phyloP scores from a whole-genome alignment of 2,888 invertebrate genomes.

The Sinelater perroti region DNA sequence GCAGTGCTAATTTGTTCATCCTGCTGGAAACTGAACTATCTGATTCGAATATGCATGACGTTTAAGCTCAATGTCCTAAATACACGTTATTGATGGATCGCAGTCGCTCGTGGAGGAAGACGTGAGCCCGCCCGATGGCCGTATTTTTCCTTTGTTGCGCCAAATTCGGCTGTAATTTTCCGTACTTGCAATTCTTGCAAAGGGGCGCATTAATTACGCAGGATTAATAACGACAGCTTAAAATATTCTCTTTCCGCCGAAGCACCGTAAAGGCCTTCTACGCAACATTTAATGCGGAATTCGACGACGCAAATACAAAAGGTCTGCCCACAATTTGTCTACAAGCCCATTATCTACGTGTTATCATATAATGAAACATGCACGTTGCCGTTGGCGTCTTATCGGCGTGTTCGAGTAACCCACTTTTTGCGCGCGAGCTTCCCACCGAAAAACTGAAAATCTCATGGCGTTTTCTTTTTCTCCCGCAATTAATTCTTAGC shows the following conservation, averaged over 20 bases:
- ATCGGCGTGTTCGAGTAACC: conserved; percentile 19
- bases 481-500: conserved; percentile 38
- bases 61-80: no score
- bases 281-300: neutral
- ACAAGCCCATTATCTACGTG: neutral
- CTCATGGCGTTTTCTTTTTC: conserved; percentile 27
- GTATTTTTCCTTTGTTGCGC: neutral
- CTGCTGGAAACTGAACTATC: no score
- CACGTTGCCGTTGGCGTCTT: neutral
- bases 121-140: no score
- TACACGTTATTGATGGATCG: no score
- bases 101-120: no score
- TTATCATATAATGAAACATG: conserved; percentile 1
- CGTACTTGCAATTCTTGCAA: neutral
- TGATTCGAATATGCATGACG: no score
- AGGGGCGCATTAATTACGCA: neutral
- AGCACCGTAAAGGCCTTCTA: neutral
- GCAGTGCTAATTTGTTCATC: no score
- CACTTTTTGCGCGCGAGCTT: conserved; percentile 22
- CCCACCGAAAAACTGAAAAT: conserved; percentile 23
- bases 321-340: neutral
- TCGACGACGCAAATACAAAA: neutral
- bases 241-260: neutral
- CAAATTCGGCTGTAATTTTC: neutral
- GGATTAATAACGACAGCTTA: neutral